Evolutionary conservation across 2,797 vertebrate genomes (phyloP), one percentile per base, ranked within the genome.

Genomic region (Podargus strigoides): DNA sequence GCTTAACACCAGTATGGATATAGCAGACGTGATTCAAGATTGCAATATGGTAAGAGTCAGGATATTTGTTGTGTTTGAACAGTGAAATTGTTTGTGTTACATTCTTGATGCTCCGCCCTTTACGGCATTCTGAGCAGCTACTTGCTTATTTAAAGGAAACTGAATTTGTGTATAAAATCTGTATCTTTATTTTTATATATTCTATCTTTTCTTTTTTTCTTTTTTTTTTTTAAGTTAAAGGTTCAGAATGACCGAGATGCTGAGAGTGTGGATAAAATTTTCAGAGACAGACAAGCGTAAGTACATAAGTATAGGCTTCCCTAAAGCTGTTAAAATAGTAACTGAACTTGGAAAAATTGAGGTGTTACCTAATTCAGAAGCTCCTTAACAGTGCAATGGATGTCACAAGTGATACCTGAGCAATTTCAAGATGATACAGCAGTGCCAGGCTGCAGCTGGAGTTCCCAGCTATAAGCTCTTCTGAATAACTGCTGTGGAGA

Each of bases 1-100:
- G 89, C 98, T 99, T 96, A 99, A 99, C 97, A 99, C 99, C 52
- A 99, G 98, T 97, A 99, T 98, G 5, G 99, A 99, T 94, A 99
- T 98, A 97, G 98, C 99, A 78, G 99, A 99, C 96, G 98, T 99
- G 87, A 98, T 98, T 92, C 98, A 96, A 67, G 98, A 99, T 97
- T 99, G 98, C 96, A 99, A 98, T 88, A 97, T 97, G 97, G 99
- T 99, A 97, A 98, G 98, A 91, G 87, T 81, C 73, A 72, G 7
- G 7, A 28, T 47, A 34, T 56, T 81, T 95, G 12, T 24, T 60
- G 0, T 78, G 7, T 34, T 67, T 58, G 47, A 92, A 70, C 19
- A 62, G 7, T 37, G 47, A 22, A 81, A 41, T n/a, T 1, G 2
- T 50, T 2, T 47, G 11, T 66, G 10, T 88, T 66, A 26, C 3